Percentiles rank a stretch among this genome's conserved stretches.
These are phyloP conservation scores for Tricholaema leucomelas DNA, from an alignment of 2,113 vertebrate species.

Conservation along the genomic window DNA sequence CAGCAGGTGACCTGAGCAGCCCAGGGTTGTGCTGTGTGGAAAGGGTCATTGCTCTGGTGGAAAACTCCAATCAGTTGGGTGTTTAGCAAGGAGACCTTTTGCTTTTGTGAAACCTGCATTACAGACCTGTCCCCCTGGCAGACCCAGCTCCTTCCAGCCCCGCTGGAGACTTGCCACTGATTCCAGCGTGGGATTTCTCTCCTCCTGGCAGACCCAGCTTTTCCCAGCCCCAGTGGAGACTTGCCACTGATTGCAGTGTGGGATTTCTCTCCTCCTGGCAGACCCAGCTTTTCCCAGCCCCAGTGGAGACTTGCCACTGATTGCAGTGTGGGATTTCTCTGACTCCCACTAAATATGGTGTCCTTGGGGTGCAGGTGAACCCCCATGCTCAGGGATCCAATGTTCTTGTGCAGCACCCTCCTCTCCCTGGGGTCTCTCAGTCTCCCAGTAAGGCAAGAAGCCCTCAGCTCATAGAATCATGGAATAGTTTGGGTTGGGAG, in stretches of 20 bases:
- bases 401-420: rapidly evolving
- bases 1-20: neutral
- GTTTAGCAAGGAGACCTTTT: neutral
- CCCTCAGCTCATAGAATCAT: neutral
- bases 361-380: neutral
- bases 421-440: rapidly evolving
- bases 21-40: neutral
- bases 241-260: rapidly evolving
- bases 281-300: neutral
- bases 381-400: rapidly evolving
- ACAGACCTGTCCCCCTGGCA: neutral
- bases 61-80: neutral
- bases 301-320: rapidly evolving
- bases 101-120: rapidly evolving
- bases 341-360: neutral
- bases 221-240: neutral
- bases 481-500: no score
- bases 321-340: neutral
- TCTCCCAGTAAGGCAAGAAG: neutral
- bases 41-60: neutral
- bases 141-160: neutral
- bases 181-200: neutral
- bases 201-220: neutral
- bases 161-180: rapidly evolving
- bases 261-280: neutral